These are phyloP conservation scores for Lepidochitona cinerea DNA, from an alignment of 2,888 invertebrate genomes.

Conservation along the genomic window DNA sequence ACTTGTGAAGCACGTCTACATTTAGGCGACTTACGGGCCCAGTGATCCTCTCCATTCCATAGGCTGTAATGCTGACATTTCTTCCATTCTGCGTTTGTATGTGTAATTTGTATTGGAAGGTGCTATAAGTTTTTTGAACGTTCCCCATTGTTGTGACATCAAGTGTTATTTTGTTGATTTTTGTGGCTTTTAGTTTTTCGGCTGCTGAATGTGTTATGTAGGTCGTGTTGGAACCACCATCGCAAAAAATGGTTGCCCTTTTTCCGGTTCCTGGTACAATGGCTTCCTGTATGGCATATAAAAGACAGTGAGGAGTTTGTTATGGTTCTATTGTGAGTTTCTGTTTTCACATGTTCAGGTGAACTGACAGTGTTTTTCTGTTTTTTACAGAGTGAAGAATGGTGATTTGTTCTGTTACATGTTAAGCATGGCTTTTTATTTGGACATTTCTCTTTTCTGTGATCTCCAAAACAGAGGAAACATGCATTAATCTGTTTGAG, in stretches of 20 bases:
- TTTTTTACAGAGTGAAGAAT: neutral
- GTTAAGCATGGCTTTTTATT: neutral
- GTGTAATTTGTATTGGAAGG: neutral
- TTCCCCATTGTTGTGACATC: slow-evolving; percentile 7
- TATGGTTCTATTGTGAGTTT: neutral
- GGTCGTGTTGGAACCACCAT: too few relatives aligned
- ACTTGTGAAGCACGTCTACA: neutral
- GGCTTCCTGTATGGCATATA: neutral
- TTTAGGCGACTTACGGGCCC: neutral
- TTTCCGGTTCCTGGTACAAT: neutral
- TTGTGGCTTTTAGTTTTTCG: neutral
- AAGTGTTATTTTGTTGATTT: neutral
- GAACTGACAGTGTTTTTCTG: neutral
- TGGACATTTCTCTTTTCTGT: neutral
- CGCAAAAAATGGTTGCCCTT: neutral
- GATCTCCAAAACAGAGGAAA: neutral
- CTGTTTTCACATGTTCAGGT: neutral
- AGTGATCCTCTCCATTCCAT: neutral
- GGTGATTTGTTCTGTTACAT: neutral
- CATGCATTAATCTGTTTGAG: neutral
- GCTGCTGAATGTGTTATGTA: neutral
- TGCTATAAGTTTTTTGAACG: slow-evolving; percentile 1
- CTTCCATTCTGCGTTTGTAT: slow-evolving; percentile 1
- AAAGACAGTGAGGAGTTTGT: too few relatives aligned
- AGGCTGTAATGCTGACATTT: neutral